Evolutionary conservation across 2,797 vertebrate species (phyloP).

Genomic region (Emys orbicularis): DNA sequence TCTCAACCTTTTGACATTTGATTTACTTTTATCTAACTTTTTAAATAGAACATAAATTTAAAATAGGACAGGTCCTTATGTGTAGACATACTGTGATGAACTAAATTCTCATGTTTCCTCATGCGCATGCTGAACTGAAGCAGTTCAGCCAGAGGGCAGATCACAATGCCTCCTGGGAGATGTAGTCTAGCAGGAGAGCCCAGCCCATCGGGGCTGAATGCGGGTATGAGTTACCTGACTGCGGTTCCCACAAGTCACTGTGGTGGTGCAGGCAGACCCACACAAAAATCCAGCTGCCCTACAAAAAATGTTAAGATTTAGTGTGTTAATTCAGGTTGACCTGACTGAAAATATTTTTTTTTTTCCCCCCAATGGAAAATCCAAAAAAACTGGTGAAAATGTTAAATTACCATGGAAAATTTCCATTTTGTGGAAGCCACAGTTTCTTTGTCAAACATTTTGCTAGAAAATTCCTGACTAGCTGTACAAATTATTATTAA

Average conservation of each 20-base stretch:
- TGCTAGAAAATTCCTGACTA: background rate
- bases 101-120: no score
- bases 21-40: background rate
- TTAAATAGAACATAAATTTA: background rate
- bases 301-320: background rate
- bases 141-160: background rate
- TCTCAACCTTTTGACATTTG: background rate
- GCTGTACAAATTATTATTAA: background rate
- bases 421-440: no score
- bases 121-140: background rate
- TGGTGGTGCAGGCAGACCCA: background rate
- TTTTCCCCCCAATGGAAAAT: background rate
- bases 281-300: no score
- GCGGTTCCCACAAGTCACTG: background rate
- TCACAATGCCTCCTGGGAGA: no score
- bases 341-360: background rate
- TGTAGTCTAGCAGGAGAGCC: background rate
- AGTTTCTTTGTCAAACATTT: background rate
- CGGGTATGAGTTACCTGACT: background rate
- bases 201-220: background rate
- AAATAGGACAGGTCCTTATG: background rate
- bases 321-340: background rate
- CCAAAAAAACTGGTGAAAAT: background rate
- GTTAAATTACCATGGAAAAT: background rate
- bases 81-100: background rate